These are phyloP conservation scores for Drosophila suzukii DNA, from an alignment of 1,140 invertebrate genomes.

Conservation along the genomic window DNA sequence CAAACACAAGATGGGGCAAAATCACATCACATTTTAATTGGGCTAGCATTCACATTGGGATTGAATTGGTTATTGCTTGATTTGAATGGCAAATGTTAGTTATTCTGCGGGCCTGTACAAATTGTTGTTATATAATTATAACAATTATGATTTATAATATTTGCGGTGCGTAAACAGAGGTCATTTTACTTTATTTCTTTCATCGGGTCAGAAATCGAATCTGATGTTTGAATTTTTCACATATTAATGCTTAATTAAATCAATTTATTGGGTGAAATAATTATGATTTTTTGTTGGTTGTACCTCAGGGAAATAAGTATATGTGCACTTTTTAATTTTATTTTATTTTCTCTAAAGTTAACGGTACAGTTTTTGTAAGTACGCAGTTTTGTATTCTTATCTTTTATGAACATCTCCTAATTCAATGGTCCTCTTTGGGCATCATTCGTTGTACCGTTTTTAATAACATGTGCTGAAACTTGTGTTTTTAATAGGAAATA, in stretches of 20 bases:
- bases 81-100: slow-evolving; percentile 26
- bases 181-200: slow-evolving; percentile 19
- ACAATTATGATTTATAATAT: slow-evolving; percentile 32
- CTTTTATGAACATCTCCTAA: no score
- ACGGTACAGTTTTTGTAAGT: no score
- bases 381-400: no score
- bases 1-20: slow-evolving; percentile 30
- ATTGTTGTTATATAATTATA: slow-evolving; percentile 48
- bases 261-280: slow-evolving; percentile 34
- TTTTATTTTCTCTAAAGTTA: no score
- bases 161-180: slow-evolving; percentile 40
- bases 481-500: no score
- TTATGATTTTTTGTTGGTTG: slow-evolving; percentile 16
- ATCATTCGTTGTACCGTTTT: no score
- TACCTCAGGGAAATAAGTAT: no score
- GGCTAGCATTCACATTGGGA: slow-evolving; percentile 32
- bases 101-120: slow-evolving; percentile 6
- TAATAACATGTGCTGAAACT: no score
- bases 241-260: slow-evolving; percentile 52
- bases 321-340: no score
- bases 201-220: not conserved
- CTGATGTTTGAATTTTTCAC: slow-evolving; percentile 15
- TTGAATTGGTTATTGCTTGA: slow-evolving; percentile 36
- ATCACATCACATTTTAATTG: slow-evolving; percentile 58
- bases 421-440: no score